Conservation (phyloP, 2,113 vertebrate genomes). For the Otocyon megalotis region DNA sequence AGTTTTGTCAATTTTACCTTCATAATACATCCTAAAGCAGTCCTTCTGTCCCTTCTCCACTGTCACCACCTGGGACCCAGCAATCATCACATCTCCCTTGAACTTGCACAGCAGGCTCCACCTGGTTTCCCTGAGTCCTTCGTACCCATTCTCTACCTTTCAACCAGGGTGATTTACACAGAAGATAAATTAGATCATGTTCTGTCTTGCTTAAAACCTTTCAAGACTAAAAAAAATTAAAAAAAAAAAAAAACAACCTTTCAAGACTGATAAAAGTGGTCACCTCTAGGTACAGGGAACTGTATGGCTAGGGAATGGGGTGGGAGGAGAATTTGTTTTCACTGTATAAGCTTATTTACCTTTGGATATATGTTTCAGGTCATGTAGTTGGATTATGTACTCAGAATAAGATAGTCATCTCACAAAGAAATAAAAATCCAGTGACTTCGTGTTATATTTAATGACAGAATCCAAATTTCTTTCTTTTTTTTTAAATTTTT, state of each 20-base stretch:
- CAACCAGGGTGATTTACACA: not conserved
- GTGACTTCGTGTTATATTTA: not conserved
- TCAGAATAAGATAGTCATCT: conserved; percentile 15
- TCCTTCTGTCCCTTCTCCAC: no score
- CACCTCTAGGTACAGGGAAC: not conserved
- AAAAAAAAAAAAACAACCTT: no score
- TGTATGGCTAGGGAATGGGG: not conserved
- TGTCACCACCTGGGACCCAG: not conserved
- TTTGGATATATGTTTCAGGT: not conserved
- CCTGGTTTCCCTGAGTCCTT: not conserved
- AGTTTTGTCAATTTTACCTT: not conserved
- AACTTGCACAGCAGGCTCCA: not conserved
- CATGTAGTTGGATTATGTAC: not conserved
- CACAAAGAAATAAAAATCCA: not conserved
- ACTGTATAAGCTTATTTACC: not conserved
- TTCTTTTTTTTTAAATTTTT: no score
- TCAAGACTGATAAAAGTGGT: not conserved
- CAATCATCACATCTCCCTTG: not conserved
- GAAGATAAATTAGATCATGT: not conserved
- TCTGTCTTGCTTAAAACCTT: not conserved
- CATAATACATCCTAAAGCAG: no score
- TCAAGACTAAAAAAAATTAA: no score
- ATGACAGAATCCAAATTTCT: not conserved
- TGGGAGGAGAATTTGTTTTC: not conserved
- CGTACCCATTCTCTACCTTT: not conserved